Base-by-base conservation (phyloP, 1,140 invertebrate genomes). In the Drosophila kohkoa region DNA sequence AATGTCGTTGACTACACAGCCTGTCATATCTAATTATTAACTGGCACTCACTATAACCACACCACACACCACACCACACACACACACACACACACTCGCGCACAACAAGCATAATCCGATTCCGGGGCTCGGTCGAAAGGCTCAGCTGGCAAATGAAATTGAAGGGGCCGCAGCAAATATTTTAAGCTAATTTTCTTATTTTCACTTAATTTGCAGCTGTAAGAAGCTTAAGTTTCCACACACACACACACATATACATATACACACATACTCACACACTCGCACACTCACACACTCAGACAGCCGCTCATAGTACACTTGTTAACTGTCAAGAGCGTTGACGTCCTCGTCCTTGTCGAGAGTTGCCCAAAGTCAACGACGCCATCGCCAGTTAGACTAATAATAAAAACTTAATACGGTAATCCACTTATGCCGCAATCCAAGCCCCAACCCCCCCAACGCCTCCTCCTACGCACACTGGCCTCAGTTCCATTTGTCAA, bases 401-500 rank as follows among this genome's bases (percentile, higher is more conserved):
- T 88, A 88, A 89, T 89, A 88, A 88, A 88, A 88, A 89, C 83
- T 89, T 88, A 88, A 88, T 88, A 87, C 83, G 85, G 80, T 87
- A 89, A 87, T 87, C 83, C 83, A 87, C 85, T 87, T 87, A 83
- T 89, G 85, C 73, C 79, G 46, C 75, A 82, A 76, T 71, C 43
- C 46, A 43, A 25, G 20, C 20, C 20, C 20, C 20, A 20, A 20
- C 20, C 20, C 20, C 20, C 20, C 1, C 2, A 4, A 4, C 20
- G 3, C 20, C 20, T 0, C 60, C 38, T 25, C 13, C 38, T 48
- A 48, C 52, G 81, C 68, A 85, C 81, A 81, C 55, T 83, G 81
- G 60, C 11, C 11, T 43, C 16, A 51, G 41, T 41, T 5, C 16
- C 54, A 20, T 57, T 16, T 11, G 35, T 4, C 30, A 16, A 11